A percentile compares a stretch with the other conserved stretches of the same genome.
Evolutionary conservation across 1,140 invertebrate species (phyloP).

Genomic region (Venturia canescens): DNA sequence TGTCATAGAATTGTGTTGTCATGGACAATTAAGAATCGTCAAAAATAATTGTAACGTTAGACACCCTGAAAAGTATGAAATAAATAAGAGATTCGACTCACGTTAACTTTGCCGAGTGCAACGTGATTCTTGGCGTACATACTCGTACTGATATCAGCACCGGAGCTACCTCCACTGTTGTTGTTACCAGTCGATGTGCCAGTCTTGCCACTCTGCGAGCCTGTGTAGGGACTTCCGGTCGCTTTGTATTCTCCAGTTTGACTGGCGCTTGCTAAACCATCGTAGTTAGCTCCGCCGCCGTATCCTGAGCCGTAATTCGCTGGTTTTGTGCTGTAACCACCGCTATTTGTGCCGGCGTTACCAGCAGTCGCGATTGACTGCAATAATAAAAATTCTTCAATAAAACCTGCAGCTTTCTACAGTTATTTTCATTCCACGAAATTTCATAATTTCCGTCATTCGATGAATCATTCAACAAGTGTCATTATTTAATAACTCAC

Average conservation of each 20-base stretch:
- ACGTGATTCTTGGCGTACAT: slow-evolving; percentile 87
- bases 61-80: not conserved
- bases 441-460: no score
- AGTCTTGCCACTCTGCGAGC: slow-evolving; percentile 76
- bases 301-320: slow-evolving; percentile 82
- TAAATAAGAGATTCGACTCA: slow-evolving; percentile 70
- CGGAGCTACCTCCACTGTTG: slow-evolving; percentile 78
- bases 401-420: no score
- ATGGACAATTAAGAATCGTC: no score
- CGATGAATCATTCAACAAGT: no score
- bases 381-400: slow-evolving; percentile 51
- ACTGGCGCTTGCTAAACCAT: slow-evolving; percentile 79
- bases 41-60: not conserved
- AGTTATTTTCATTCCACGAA: no score
- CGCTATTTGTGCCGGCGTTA: slow-evolving; percentile 80
- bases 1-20: no score
- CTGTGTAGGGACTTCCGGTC: slow-evolving; percentile 68
- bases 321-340: slow-evolving; percentile 82
- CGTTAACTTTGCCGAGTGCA: slow-evolving; percentile 85
- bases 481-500: slow-evolving; percentile 70
- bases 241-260: slow-evolving; percentile 75
- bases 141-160: slow-evolving; percentile 81
- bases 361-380: slow-evolving; percentile 82
- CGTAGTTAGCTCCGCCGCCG: slow-evolving; percentile 81
- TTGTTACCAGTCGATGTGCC: slow-evolving; percentile 72